phyloP scores from a whole-genome alignment of 2,113 vertebrate genomes.

The Oncorhynchus kisutch region DNA sequence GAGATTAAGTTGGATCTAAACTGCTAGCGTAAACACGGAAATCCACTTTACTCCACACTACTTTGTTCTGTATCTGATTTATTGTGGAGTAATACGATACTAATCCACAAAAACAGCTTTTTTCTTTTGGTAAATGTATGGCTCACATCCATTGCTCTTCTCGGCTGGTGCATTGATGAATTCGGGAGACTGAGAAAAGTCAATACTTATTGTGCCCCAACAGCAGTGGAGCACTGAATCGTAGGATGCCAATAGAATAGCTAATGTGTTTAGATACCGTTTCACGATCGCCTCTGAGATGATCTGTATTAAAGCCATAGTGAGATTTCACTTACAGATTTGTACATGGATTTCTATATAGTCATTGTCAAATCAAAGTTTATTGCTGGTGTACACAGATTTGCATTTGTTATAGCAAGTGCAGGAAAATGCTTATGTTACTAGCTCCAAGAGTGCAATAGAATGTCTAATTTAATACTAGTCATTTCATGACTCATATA shows the following conservation, averaged over 20 bases:
- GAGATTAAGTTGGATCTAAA: constrained; percentile 2
- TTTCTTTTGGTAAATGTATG: neutral
- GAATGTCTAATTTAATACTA: too few relatives aligned
- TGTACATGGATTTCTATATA: too few relatives aligned
- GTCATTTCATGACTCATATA: too few relatives aligned
- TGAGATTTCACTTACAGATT: too few relatives aligned
- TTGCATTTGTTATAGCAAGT: too few relatives aligned
- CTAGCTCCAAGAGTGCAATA: too few relatives aligned
- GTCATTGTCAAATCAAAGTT: too few relatives aligned
- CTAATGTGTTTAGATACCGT: too few relatives aligned
- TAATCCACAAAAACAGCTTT: neutral
- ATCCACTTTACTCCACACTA: neutral
- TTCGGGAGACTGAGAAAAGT: neutral
- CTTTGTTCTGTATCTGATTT: constrained; percentile 4
- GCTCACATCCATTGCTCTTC: neutral
- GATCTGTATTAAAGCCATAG: too few relatives aligned
- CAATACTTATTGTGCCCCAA: neutral
- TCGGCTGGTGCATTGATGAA: neutral
- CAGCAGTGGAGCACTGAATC: neutral
- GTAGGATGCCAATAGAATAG: neutral
- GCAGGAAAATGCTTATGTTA: too few relatives aligned
- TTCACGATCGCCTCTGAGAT: too few relatives aligned
- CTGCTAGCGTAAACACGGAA: constrained; percentile 4
- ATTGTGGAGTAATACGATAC: constrained; percentile 10
- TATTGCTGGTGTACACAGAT: too few relatives aligned